Conservation (phyloP, 2,797 vertebrate species). For the Myotis vivesi region DNA sequence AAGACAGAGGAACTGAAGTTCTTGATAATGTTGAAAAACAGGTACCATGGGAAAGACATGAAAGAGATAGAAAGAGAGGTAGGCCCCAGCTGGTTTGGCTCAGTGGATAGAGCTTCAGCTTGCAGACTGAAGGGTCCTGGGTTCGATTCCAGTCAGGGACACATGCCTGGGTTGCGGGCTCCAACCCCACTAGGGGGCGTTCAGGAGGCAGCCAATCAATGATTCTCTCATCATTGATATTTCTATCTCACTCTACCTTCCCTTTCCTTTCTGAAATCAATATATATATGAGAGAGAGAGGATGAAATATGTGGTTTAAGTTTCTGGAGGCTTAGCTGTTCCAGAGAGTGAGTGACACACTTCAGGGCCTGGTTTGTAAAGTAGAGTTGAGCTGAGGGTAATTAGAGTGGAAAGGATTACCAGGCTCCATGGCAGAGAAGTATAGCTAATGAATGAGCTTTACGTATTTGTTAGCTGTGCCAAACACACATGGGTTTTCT, state of each 20-base stretch:
- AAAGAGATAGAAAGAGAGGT: background rate
- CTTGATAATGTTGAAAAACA: background rate
- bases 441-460: background rate
- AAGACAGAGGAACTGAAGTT: background rate
- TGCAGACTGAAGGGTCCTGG: no score
- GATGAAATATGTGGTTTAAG: background rate
- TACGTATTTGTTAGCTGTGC: background rate
- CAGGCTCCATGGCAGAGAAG: background rate
- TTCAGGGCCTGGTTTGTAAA: background rate
- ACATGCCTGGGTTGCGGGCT: no score
- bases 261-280: no score
- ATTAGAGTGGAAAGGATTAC: background rate
- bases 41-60: background rate
- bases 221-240: no score
- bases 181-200: no score
- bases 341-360: background rate
- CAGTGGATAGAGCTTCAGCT: no score
- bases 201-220: no score
- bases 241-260: no score
- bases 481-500: constrained; percentile 15
- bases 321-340: background rate
- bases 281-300: background rate
- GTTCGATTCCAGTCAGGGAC: no score
- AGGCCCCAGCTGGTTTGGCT: no score
- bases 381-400: background rate